These are phyloP conservation scores for Cheilosia scutellata DNA, from an alignment of 2,888 invertebrate species.

Conservation along the genomic window DNA sequence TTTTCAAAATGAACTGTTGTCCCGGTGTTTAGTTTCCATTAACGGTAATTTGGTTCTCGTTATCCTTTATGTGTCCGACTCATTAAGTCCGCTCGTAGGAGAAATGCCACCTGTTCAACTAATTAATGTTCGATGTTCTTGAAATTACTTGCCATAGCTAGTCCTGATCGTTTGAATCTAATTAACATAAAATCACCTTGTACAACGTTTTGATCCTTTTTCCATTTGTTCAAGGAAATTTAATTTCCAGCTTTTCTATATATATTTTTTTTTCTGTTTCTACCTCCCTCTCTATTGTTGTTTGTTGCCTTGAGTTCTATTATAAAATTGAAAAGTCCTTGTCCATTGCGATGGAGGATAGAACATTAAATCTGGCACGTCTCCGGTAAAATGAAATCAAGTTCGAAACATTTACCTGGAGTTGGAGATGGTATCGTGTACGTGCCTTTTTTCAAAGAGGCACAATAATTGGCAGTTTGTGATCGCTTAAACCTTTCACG, in stretches of 20 bases:
- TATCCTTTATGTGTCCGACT: slow-evolving; percentile 28
- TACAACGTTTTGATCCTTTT: slow-evolving; percentile 40
- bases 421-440: slow-evolving; percentile 9
- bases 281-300: background rate
- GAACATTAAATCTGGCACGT: slow-evolving; percentile 45
- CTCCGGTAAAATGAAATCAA: slow-evolving; percentile 34
- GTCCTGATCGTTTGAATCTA: slow-evolving; percentile 32
- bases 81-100: slow-evolving; percentile 33
- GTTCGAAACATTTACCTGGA: slow-evolving; percentile 30
- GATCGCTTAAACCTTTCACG: background rate
- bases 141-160: slow-evolving; percentile 12
- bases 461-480: slow-evolving; percentile 29
- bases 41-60: slow-evolving; percentile 37
- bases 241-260: slow-evolving; percentile 22
- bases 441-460: slow-evolving; percentile 27
- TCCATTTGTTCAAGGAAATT: slow-evolving; percentile 36
- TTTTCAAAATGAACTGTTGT: slow-evolving; percentile 20
- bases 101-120: slow-evolving; percentile 16
- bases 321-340: slow-evolving; percentile 51
- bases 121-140: slow-evolving; percentile 34
- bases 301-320: background rate
- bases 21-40: slow-evolving; percentile 32
- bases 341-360: slow-evolving; percentile 3
- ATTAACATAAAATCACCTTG: slow-evolving; percentile 41
- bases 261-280: background rate